These are phyloP conservation scores for Alcis repandata DNA, from an alignment of 2,888 invertebrate genomes.

Conservation along the genomic window DNA sequence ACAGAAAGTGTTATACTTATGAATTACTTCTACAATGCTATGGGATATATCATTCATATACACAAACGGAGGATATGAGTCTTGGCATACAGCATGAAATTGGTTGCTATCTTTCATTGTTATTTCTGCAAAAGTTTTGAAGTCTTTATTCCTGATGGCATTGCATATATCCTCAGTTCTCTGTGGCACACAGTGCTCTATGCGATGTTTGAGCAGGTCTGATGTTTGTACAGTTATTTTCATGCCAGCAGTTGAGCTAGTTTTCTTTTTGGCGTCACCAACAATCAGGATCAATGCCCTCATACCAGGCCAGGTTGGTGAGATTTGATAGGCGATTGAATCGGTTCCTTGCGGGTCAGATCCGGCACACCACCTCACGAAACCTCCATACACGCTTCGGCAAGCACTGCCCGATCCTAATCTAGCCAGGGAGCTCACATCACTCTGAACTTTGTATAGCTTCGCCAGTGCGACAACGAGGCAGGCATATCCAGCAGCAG, in stretches of 20 bases:
- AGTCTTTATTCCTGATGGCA: constrained; percentile 90
- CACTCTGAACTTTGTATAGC: constrained; percentile 90
- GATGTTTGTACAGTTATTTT: constrained; percentile 92
- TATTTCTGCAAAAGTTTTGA: constrained; percentile 94
- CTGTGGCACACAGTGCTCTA: constrained; percentile 90
- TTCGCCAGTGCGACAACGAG: constrained; percentile 93
- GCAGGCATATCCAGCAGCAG: constrained; percentile 99
- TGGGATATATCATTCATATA: constrained; percentile 97
- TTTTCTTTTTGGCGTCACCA: constrained; percentile 93
- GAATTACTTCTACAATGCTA: constrained; percentile 92
- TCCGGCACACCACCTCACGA: constrained; percentile 97
- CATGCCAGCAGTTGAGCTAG: constrained; percentile 97
- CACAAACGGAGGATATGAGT: constrained; percentile 96
- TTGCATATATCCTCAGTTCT: constrained; percentile 86
- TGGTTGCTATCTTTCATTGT: constrained; percentile 99
- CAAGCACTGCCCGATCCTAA: constrained; percentile 98
- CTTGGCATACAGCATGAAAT: constrained; percentile 97
- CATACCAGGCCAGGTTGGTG: constrained; percentile 95
- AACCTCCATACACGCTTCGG: constrained; percentile 97
- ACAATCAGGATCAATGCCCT: constrained; percentile 96
- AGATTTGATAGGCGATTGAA: constrained; percentile 92
- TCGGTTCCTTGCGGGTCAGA: constrained; percentile 88
- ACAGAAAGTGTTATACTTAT: constrained; percentile 91
- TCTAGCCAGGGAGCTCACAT: constrained; percentile 92
- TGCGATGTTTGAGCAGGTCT: constrained; percentile 91